Evolutionary conservation across 2,113 vertebrate species (phyloP).

Genomic region (Heptranchias perlo): DNA sequence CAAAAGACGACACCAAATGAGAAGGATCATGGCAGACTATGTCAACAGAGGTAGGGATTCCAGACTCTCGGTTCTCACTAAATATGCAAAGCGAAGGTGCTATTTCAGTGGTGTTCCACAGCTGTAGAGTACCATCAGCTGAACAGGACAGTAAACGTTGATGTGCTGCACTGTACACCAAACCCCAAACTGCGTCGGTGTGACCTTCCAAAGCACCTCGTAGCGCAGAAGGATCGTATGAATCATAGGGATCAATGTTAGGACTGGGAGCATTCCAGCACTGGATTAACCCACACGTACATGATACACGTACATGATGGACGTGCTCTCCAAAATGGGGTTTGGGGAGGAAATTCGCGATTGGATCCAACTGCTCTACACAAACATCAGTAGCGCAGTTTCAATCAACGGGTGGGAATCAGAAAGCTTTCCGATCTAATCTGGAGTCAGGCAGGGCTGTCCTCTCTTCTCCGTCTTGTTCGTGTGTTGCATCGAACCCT

Average conservation of each 20-base stretch:
- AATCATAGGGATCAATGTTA: conserved; percentile 93
- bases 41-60: conserved; percentile 89
- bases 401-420: no score
- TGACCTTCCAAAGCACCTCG: conserved; percentile 82
- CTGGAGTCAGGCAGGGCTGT: no score
- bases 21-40: conserved; percentile 92
- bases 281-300: conserved; percentile 85
- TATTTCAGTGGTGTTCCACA: conserved; percentile 80
- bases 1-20: conserved; percentile 91
- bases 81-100: conserved; percentile 79
- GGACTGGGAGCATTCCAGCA: conserved; percentile 93
- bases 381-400: no score
- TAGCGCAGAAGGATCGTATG: conserved; percentile 84
- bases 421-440: no score
- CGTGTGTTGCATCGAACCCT: no score
- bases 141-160: conserved; percentile 90
- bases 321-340: no score
- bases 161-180: conserved; percentile 84
- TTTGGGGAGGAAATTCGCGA: no score
- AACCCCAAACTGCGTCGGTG: conserved; percentile 84
- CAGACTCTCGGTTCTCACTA: conserved; percentile 87
- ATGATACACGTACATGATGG: no score
- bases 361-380: no score
- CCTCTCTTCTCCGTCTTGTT: no score
- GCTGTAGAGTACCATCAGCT: conserved; percentile 85